A percentile compares a stretch with the other conserved stretches of the same genome.
These are phyloP conservation scores for Parauchenoglanis ngamensis DNA, from an alignment of 2,797 vertebrate genomes.

Conservation along the genomic window DNA sequence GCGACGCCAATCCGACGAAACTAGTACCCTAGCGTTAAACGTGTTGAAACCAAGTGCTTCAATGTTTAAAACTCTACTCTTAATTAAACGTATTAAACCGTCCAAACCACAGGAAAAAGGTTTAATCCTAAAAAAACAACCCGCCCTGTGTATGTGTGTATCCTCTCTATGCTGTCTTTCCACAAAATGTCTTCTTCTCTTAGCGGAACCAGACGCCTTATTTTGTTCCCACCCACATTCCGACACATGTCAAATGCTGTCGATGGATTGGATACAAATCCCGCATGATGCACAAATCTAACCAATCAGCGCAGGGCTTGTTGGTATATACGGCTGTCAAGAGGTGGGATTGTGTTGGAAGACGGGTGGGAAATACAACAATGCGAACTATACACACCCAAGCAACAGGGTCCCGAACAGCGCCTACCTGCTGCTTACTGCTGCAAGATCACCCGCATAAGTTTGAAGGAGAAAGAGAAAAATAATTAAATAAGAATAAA, in stretches of 20 bases:
- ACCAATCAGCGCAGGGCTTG: neutral
- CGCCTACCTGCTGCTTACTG: neutral
- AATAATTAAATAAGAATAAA: neutral
- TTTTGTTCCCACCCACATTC: conserved; percentile 8
- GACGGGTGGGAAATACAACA: conserved; percentile 14
- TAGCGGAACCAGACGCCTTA: conserved; percentile 52
- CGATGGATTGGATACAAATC: neutral
- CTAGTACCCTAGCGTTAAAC: neutral
- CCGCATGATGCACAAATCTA: too few species aligned
- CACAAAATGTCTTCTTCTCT: conserved; percentile 60
- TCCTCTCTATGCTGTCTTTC: conserved; percentile 44
- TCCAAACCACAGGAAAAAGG: neutral
- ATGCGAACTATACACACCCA: conserved; percentile 28
- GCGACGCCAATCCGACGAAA: conserved; percentile 38
- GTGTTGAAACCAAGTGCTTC: neutral
- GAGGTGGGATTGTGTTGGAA: neutral
- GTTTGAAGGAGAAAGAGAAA: neutral
- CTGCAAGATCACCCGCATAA: conserved; percentile 10
- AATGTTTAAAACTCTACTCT: neutral
- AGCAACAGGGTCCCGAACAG: conserved; percentile 32
- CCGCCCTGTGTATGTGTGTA: neutral
- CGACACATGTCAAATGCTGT: neutral
- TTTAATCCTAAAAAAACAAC: neutral
- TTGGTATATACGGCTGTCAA: neutral
- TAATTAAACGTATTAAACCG: neutral